Evolutionary conservation across 92 coral and sea anemone species (phyloP).

Genomic region (Epizoanthus stellaris): DNA sequence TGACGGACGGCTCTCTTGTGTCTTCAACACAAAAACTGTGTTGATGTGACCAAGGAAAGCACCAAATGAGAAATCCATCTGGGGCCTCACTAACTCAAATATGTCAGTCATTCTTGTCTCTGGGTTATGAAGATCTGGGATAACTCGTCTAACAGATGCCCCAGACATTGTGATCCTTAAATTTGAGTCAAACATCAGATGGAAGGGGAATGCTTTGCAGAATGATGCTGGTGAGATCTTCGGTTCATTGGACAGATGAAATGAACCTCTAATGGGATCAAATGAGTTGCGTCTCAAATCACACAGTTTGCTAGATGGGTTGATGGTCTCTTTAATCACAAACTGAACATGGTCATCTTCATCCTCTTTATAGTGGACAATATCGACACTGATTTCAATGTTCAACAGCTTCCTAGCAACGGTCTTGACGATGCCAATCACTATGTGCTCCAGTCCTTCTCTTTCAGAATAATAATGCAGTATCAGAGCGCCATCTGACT

Average conservation of each 20-base stretch:
- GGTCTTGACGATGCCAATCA: slow-evolving; percentile 82
- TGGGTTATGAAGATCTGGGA: slow-evolving; percentile 50
- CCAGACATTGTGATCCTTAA: slow-evolving; percentile 80
- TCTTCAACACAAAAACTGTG: slow-evolving; percentile 87
- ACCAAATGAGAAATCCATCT: slow-evolving; percentile 66
- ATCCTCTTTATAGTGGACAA: slow-evolving; percentile 57
- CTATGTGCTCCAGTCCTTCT: slow-evolving; percentile 89
- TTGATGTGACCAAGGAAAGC: slow-evolving; percentile 85
- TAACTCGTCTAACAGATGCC: slow-evolving; percentile 77
- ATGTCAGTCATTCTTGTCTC: slow-evolving; percentile 68
- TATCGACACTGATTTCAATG: slow-evolving; percentile 76
- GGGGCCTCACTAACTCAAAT: slow-evolving; percentile 84
- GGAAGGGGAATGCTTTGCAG: slow-evolving; percentile 86
- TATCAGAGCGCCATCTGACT: slow-evolving; percentile 81
- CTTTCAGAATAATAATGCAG: slow-evolving; percentile 89
- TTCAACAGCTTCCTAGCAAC: slow-evolving; percentile 89
- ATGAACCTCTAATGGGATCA: slow-evolving; percentile 66
- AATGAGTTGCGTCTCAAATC: slow-evolving; percentile 52
- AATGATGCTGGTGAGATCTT: slow-evolving; percentile 91
- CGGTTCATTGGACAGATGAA: slow-evolving; percentile 68
- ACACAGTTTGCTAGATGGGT: slow-evolving; percentile 43
- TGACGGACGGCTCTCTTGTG: slow-evolving; percentile 62
- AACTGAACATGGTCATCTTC: slow-evolving; percentile 84
- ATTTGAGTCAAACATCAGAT: slow-evolving; percentile 80
- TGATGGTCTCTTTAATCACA: slow-evolving; percentile 76